Evolutionary conservation across 2,888 invertebrate species (phyloP).

Genomic region (Cartodere bifasciata): DNA sequence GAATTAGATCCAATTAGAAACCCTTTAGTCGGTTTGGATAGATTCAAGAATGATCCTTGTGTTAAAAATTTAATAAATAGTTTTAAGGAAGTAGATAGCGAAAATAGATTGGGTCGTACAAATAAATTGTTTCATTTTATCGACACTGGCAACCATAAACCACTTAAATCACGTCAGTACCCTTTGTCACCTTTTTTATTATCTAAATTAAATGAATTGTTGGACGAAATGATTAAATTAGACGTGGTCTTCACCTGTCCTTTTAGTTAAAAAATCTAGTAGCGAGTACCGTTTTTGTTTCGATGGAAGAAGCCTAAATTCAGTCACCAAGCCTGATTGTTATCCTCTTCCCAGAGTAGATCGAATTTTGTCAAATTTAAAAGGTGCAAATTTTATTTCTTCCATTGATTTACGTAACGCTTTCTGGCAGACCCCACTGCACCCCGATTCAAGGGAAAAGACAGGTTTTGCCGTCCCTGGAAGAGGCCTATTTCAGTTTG

Average conservation of each 20-base stretch:
- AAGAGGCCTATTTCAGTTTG: constrained; percentile 19
- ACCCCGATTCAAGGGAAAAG: constrained; percentile 14
- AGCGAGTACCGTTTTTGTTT: constrained; percentile 18
- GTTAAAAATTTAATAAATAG: not conserved
- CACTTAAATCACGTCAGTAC: constrained; percentile 8
- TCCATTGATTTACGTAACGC: constrained; percentile 16
- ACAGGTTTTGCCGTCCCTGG: constrained; percentile 22
- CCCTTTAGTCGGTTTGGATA: not conserved
- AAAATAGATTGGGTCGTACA: constrained; percentile 13
- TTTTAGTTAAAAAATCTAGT: constrained; percentile 18
- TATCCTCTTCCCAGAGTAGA: constrained; percentile 18
- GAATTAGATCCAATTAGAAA: constrained; percentile 2
- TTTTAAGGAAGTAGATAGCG: constrained; percentile 11
- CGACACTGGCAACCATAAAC: constrained; percentile 13
- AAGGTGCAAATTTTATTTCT: constrained; percentile 14
- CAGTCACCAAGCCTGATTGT: constrained; percentile 16
- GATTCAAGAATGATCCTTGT: not conserved
- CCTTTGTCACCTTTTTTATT: constrained; percentile 9
- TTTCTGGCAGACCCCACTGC: constrained; percentile 19
- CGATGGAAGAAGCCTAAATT: constrained; percentile 18
- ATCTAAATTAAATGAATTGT: constrained; percentile 7
- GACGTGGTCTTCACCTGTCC: constrained; percentile 18
- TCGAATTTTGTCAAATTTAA: constrained; percentile 14
- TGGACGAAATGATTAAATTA: constrained; percentile 16
- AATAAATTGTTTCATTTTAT: constrained; percentile 12